These are phyloP conservation scores for Thunnus thynnus DNA, from an alignment of 2,113 vertebrate species.

Conservation along the genomic window DNA sequence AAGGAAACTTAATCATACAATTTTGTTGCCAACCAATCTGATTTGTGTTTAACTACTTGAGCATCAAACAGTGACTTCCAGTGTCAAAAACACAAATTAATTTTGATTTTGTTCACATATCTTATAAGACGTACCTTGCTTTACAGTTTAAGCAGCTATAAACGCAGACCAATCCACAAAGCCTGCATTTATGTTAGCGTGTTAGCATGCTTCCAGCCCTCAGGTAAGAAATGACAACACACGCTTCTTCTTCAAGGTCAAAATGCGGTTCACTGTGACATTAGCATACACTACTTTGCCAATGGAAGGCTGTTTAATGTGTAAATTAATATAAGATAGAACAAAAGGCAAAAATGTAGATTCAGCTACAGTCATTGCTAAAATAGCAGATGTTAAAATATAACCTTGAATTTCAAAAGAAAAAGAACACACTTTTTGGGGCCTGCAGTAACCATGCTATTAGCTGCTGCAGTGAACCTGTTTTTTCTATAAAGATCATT, in stretches of 20 bases:
- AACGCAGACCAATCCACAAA: not conserved
- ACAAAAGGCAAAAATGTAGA: not conserved
- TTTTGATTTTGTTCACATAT: not conserved
- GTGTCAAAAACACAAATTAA: too few species aligned
- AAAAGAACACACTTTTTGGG: not conserved
- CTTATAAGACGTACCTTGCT: not conserved
- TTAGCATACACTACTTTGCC: not conserved
- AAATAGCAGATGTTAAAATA: not conserved
- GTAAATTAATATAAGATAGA: not conserved
- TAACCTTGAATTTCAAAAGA: not conserved
- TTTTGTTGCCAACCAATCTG: not conserved
- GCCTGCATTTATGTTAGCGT: not conserved
- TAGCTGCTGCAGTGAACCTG: not conserved
- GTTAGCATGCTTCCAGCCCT: not conserved
- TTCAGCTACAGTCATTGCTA: not conserved
- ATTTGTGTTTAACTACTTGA: not conserved
- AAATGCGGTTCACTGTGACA: not conserved
- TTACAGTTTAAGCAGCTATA: not conserved
- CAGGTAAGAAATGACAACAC: not conserved
- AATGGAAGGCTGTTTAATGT: not conserved
- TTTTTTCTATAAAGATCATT: not conserved
- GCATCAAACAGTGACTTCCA: too few species aligned
- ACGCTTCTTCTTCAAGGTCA: slow-evolving; percentile 3
- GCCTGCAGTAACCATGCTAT: not conserved
- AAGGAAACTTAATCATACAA: not conserved